Base-by-base conservation (phyloP, 64 coral and sea anemone genomes). In the Pachyseris speciosa region DNA sequence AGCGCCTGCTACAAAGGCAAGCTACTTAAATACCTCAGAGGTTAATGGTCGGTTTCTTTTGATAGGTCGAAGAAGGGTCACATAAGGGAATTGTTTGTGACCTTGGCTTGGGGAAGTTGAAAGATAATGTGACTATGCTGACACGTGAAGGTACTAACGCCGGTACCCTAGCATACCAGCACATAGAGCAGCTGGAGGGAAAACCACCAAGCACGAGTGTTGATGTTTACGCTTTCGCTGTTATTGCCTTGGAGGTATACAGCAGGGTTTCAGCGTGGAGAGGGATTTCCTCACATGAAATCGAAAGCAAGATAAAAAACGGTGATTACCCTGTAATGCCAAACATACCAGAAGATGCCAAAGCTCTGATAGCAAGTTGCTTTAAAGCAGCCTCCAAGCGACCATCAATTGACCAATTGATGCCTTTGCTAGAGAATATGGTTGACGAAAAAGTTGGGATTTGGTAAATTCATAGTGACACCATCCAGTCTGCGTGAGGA, bases 91-190 rank as follows among this genome's bases (percentile, higher is more conserved):
- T n/a, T n/a, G n/a, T n/a, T n/a, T n/a, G n/a, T n/a, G n/a, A n/a
- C n/a, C n/a, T n/a, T n/a, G 1, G 26, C 26, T 26, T 25, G 1
- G 58, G 58, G 26, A 63, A 63, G 58, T 2, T 63, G 20, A 63
- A 63, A 63, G 26, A n/a, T n/a, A 63, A 2, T 1, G 59, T n/a
- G 51, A 19, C 17, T 16, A 16, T 8, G 19, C 13, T 7, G 49
- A 72, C 44, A 65, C 83, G 9, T 64, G 83, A 0, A 86, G 64
- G 2, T 45, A n/a, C n/a, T n/a, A n/a, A n/a, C n/a, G n/a, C n/a
- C n/a, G n/a, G n/a, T n/a, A n/a, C n/a, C n/a, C n/a, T 86, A 22
- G 64, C 64, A 2, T 87, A 87, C 13, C 84, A 87, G n/a, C 84
- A 87, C 27, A 50, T 67, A 7, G 84, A 87, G 20, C 41, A 59